A percentile compares a stretch with the other conserved stretches of the same genome.
Evolutionary conservation across 1,140 invertebrate genomes (phyloP).

Genomic region (Drosophila quadrilineata): DNA sequence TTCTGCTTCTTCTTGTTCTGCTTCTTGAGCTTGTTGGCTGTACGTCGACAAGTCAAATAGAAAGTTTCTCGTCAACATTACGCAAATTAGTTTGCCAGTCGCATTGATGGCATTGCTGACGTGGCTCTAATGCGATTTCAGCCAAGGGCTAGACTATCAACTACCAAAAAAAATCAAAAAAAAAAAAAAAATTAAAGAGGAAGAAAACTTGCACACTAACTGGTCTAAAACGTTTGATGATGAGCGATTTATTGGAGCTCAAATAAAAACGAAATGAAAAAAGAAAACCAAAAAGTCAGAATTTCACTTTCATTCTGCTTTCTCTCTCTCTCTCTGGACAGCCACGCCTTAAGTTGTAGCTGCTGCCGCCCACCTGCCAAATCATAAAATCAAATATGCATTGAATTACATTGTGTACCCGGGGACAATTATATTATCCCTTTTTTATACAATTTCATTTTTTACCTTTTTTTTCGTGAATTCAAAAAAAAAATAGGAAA

Average conservation of each 20-base stretch:
- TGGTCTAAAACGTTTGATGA: no score
- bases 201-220: no score
- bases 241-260: constrained; percentile 4
- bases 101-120: no score
- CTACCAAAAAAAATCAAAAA: no score
- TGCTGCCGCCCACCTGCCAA: constrained; percentile 35
- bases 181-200: no score
- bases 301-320: not conserved
- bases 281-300: not conserved
- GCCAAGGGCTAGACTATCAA: constrained; percentile 9
- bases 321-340: constrained; percentile 2
- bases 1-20: no score
- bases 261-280: not conserved
- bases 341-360: no score
- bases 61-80: constrained; percentile 74
- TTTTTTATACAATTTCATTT: constrained; percentile 12
- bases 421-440: constrained; percentile 72
- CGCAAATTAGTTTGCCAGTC: constrained; percentile 75
- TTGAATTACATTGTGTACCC: constrained; percentile 65
- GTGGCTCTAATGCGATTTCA: constrained; percentile 19
- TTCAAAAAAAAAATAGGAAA: not conserved
- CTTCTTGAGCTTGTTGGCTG: constrained; percentile 11
- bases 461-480: no score
- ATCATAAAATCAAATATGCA: constrained; percentile 79
- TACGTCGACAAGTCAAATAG: constrained; percentile 65